Percentiles rank a stretch among this genome's conserved stretches.
phyloP scores from a whole-genome alignment of 2,888 invertebrate genomes.

The Acanthopleura granulata region DNA sequence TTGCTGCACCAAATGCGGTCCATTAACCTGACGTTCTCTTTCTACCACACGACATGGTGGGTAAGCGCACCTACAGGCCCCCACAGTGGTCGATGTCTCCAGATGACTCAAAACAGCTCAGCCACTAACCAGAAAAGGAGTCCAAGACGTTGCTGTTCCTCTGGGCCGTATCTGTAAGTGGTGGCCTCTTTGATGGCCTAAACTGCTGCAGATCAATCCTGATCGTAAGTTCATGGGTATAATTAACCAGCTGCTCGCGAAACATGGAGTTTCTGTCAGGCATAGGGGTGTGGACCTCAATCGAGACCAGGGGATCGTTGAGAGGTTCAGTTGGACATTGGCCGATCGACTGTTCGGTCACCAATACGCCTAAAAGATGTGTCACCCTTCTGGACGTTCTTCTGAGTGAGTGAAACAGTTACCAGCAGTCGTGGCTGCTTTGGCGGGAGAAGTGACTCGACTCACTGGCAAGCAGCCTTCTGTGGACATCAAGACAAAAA shows the following conservation, averaged over 20 bases:
- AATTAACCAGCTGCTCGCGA: slow-evolving; percentile 29
- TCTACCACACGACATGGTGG: slow-evolving; percentile 32
- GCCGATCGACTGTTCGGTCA: slow-evolving; percentile 33
- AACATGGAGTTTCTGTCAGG: slow-evolving; percentile 30
- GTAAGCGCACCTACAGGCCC: slow-evolving; percentile 34
- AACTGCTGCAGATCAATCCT: slow-evolving; percentile 33
- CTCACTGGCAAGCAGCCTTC: not conserved
- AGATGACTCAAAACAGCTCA: slow-evolving; percentile 34
- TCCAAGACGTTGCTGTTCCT: slow-evolving; percentile 31
- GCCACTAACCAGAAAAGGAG: slow-evolving; percentile 32
- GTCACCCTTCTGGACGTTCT: slow-evolving; percentile 21
- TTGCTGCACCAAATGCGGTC: slow-evolving; percentile 27
- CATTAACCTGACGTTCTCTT: slow-evolving; percentile 31
- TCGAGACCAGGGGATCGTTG: slow-evolving; percentile 32
- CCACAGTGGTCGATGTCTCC: slow-evolving; percentile 34
- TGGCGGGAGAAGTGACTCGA: slow-evolving; percentile 29
- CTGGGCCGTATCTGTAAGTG: slow-evolving; percentile 31
- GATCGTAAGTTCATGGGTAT: slow-evolving; percentile 34
- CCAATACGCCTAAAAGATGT: slow-evolving; percentile 32
- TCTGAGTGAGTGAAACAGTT: slow-evolving; percentile 34
- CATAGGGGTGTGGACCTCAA: slow-evolving; percentile 29
- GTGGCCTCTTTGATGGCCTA: slow-evolving; percentile 27
- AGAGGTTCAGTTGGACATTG: slow-evolving; percentile 32
- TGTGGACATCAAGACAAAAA: slow-evolving; percentile 18
- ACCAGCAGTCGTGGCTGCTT: slow-evolving; percentile 29